Base-by-base conservation (phyloP, 2,797 vertebrate species). In the Clarias pachynema region DNA sequence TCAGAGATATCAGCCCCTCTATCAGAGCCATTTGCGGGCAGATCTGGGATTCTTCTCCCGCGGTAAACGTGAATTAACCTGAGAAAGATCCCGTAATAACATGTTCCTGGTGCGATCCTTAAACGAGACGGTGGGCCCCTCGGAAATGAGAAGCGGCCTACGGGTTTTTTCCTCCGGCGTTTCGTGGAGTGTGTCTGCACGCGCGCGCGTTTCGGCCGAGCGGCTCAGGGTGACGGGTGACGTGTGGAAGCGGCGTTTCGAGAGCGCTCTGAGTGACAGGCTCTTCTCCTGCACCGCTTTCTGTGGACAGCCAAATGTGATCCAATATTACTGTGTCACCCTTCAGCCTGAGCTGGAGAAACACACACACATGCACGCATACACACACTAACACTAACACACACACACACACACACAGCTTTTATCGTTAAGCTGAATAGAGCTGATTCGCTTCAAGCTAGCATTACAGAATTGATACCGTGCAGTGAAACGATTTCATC, bases 201-300 rank as follows among this genome's bases (percentile, higher is more conserved):
- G 37, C 2, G 1, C 6, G 40, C 1, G 22, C 6, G 12, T 79
- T 72, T 59, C 24, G 22, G 37, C 37, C 24, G 72, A 84, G 60
- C 26, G n/a, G 59, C 59, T 77, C 49, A 4, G 20, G 24, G 72
- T 85, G 83, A 82, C 86, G 31, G 79, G 70, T 78, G 86, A 85
- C 68, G 44, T 85, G 75, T 85, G 62, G 78, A 72, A 62, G 60
- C 62, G 22, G 31, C n/a, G 44, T 62, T 75, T 65, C 40, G 66
- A 70, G 83, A 77, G 56, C 31, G 49, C 49, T 79, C 34, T 77
- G 82, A 87, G 49, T 84, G 86, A 73, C 86, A 84, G 86, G n/a
- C 79, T 49, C 63, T 78, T 81, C 70, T 84, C 79, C 72, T 66
- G 62, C 77, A 78, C 56, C 15, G 56, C 75, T 44, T 59, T 78